phyloP scores from a whole-genome alignment of 2,113 vertebrate genomes.

The Himantopus leucocephalus region DNA sequence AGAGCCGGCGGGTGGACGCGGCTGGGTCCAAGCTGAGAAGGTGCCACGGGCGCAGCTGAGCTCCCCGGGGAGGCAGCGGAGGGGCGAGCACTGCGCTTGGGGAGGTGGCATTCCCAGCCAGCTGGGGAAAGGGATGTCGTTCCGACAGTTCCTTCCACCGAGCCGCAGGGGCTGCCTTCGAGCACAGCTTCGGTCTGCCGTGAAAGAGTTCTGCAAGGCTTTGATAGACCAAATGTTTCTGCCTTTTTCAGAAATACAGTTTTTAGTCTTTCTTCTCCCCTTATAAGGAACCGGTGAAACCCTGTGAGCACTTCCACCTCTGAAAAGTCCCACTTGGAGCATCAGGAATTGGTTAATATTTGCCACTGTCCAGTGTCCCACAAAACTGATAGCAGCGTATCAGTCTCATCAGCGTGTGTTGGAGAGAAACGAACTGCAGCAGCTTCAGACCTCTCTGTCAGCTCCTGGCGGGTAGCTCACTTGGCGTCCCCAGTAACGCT shows the following conservation, averaged over 20 bases:
- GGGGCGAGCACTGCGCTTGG: background rate
- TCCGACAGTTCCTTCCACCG: background rate
- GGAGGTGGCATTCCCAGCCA: background rate
- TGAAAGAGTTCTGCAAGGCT: background rate
- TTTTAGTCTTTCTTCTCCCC: background rate
- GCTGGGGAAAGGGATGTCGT: background rate
- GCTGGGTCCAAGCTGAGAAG: background rate
- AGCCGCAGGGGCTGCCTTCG: background rate
- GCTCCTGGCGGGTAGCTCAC: background rate
- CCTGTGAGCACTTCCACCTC: background rate
- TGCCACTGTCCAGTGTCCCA: background rate
- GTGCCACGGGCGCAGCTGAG: background rate
- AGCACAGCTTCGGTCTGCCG: background rate
- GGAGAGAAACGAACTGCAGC: background rate
- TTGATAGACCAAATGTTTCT: background rate
- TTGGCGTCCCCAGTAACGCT: background rate
- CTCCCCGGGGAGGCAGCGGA: background rate
- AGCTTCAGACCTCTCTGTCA: background rate
- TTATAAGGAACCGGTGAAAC: background rate
- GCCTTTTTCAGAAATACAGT: background rate
- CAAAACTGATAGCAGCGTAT: fast-evolving
- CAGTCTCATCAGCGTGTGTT: fast-evolving
- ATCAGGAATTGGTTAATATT: background rate
- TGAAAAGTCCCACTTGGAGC: background rate
- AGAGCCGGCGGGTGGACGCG: background rate